Conservation (phyloP, 2,797 vertebrate species). For the Discoglossus pictus region DNA sequence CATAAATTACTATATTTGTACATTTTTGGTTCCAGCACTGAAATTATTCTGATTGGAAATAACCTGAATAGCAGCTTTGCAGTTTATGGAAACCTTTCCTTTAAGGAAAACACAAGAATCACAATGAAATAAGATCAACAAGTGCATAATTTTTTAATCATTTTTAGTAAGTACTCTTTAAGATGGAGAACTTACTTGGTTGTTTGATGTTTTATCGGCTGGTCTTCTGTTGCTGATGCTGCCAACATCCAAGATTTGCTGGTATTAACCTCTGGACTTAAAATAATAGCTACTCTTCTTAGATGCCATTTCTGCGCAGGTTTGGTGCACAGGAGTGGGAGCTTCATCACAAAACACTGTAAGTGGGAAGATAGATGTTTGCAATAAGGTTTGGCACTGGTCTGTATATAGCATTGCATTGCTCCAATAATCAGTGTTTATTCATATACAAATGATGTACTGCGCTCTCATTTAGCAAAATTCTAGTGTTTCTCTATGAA, state of each 20-base stretch:
- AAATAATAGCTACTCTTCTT: conserved; percentile 33
- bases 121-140: no score
- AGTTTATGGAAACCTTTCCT: no score
- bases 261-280: conserved; percentile 8
- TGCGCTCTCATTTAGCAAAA: no score
- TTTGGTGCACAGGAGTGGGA: conserved; percentile 29
- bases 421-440: no score
- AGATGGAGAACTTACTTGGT: conserved; percentile 14
- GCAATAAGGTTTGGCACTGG: not conserved
- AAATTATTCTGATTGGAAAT: no score
- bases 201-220: not conserved
- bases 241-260: not conserved
- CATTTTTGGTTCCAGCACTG: no score
- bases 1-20: no score
- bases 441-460: no score
- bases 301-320: conserved; percentile 33
- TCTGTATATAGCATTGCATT: no score
- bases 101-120: no score
- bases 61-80: no score
- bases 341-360: conserved; percentile 31
- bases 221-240: not conserved
- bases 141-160: not conserved
- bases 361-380: not conserved
- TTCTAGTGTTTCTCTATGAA: no score
- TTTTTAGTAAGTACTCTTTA: not conserved